phyloP scores from a whole-genome alignment of 1,140 invertebrate genomes.

The Calliphora vicina region DNA sequence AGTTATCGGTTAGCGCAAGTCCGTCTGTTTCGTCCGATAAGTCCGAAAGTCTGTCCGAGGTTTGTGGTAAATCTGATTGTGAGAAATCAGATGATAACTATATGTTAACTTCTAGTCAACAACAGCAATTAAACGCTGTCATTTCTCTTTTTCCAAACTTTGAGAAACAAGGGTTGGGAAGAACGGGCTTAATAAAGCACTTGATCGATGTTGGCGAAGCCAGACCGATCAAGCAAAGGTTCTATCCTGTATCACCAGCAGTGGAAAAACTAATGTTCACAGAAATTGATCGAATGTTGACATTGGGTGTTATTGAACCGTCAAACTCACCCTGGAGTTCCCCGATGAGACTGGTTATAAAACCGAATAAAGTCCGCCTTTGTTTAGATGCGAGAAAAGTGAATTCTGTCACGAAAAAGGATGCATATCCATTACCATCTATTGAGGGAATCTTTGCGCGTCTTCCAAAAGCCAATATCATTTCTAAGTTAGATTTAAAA shows the following conservation, averaged over 20 bases:
- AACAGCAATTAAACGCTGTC: background rate
- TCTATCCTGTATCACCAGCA: background rate
- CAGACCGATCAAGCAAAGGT: constrained; percentile 17
- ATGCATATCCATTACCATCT: constrained; percentile 2
- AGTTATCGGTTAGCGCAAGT: background rate
- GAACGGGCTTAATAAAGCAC: background rate
- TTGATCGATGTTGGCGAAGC: constrained; percentile 1
- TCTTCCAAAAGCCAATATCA: background rate
- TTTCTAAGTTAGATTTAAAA: background rate
- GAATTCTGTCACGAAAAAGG: background rate
- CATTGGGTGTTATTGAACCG: background rate
- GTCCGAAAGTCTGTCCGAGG: background rate
- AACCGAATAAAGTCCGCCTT: background rate
- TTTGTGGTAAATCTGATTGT: background rate
- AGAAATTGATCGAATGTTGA: background rate
- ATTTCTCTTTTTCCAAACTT: too few relatives aligned
- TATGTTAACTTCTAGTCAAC: background rate
- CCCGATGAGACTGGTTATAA: too few relatives aligned
- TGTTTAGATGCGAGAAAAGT: background rate
- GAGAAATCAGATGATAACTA: background rate
- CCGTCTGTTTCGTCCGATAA: background rate
- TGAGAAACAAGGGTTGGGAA: background rate
- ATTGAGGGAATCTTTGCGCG: background rate
- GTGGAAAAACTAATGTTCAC: constrained; percentile 2
- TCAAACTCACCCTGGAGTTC: too few relatives aligned